Conservation (phyloP, 2,113 vertebrate genomes). For the Oriolus oriolus region DNA sequence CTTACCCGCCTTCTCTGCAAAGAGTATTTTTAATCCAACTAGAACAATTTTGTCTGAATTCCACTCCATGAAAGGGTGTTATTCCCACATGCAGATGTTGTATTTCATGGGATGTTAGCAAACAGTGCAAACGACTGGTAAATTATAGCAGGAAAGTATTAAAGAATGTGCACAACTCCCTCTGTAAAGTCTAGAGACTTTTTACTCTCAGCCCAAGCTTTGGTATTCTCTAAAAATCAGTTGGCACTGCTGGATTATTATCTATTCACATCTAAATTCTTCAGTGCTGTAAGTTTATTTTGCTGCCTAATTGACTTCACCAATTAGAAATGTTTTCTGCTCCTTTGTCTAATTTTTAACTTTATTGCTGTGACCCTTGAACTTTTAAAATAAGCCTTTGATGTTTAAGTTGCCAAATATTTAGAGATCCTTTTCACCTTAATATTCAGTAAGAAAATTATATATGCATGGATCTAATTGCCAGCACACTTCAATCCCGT, state of each 20-base stretch:
- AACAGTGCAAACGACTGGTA: background rate
- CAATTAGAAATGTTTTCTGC: background rate
- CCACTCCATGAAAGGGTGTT: background rate
- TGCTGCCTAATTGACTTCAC: background rate
- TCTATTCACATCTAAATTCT: background rate
- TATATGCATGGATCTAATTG: background rate
- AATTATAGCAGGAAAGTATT: background rate
- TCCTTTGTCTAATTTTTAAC: constrained; percentile 28
- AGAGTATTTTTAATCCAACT: background rate
- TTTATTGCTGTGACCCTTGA: background rate
- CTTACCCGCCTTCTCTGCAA: background rate
- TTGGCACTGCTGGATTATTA: background rate
- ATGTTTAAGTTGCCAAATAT: background rate
- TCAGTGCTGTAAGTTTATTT: background rate
- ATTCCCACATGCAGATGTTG: background rate
- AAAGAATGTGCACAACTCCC: background rate
- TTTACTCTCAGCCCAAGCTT: background rate
- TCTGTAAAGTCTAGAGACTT: background rate
- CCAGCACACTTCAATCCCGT: background rate
- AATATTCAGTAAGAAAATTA: background rate
- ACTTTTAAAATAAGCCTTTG: background rate
- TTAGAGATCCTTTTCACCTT: background rate
- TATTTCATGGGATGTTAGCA: background rate
- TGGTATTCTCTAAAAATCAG: background rate
- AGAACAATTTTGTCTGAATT: background rate